A percentile compares a stretch with the other conserved stretches of the same genome.
These are phyloP conservation scores for Autographa pulchrina DNA, from an alignment of 2,888 invertebrate genomes.

Conservation along the genomic window DNA sequence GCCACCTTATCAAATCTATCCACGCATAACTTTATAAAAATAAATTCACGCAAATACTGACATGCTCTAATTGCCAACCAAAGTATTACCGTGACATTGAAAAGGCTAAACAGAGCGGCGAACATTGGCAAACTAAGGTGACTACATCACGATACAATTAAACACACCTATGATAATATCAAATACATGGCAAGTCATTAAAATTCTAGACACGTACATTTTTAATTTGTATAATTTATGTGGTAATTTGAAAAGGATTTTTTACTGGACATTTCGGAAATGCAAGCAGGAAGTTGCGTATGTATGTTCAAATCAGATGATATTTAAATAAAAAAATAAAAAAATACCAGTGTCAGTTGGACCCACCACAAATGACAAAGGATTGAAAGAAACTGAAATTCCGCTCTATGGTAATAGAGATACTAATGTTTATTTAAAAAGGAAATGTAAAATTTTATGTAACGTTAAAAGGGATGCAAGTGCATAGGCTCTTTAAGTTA, in stretches of 20 bases:
- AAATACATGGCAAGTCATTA: slow-evolving; percentile 55
- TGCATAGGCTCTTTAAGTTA: too few species aligned
- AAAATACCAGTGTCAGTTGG: too few species aligned
- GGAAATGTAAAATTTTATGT: too few species aligned
- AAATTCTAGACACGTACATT: slow-evolving; percentile 43
- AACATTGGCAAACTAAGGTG: slow-evolving; percentile 58
- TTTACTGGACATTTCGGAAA: background rate
- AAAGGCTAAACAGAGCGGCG: slow-evolving; percentile 54
- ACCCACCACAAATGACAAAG: too few species aligned
- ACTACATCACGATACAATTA: slow-evolving; percentile 66
- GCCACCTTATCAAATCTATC: slow-evolving; percentile 14
- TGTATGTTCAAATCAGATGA: background rate
- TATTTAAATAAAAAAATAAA: too few species aligned
- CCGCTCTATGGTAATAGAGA: too few species aligned
- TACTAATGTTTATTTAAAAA: too few species aligned
- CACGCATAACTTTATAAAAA: slow-evolving; percentile 38
- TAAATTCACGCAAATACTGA: slow-evolving; percentile 45
- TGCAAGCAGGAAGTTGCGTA: background rate
- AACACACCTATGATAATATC: slow-evolving; percentile 67
- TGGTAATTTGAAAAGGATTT: background rate
- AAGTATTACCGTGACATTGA: slow-evolving; percentile 60
- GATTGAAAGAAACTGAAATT: too few species aligned
- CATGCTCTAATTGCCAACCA: slow-evolving; percentile 53
- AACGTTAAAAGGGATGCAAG: too few species aligned
- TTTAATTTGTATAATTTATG: slow-evolving; percentile 35